Evolutionary conservation across 2,113 vertebrate species (phyloP), one percentile per base, ranked within the genome.

Genomic region (Chinchilla lanigera): DNA sequence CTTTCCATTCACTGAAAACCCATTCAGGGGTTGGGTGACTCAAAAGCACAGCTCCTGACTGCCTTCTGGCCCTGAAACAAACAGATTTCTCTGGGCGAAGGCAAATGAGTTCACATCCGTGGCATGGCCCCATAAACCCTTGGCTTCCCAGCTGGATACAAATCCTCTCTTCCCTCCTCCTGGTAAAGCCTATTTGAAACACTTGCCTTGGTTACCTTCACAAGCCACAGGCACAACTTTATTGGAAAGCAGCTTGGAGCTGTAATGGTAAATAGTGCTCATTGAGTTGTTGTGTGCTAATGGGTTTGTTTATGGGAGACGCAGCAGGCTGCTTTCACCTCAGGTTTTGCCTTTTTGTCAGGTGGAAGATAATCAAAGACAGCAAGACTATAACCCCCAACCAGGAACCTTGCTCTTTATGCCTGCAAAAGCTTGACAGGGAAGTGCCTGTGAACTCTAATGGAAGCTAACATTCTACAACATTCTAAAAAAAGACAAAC

Each of bases 281-380:
- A 92, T 11, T 84, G 89, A 80, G 41, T 84, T 54, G 11, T 58
- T 86, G 80, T 89, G 73, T 95, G 86, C 47, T 81, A 80, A 93
- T 90, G 52, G 63, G 35, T 30, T 75, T 97, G 84, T 95, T 97
- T 93, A 93, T 61, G 54, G 80, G 71, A 84, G 28, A 63, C 44
- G 20, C 56, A 54, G 61, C 89, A 92, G 61, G 90, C 17, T 92
- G 73, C 60, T 60, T 91, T 24, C 7, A 84, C 90, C 35, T 94
- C 92, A 50, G 92, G 92, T 82, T 81, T 33, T 80, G n/a, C 5
- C 38, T 93, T 63, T 67, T 75, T 75, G 54, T 93, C 86, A 92
- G 65, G 63, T 69, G 9, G 56, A 95, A 93, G n/a, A 77, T 81
- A 96, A 96, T 93, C 92, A 97, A 93, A 97, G 35, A 28, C 92